Base-by-base conservation (phyloP, 2,113 vertebrate species). In the Centropus unirufus region DNA sequence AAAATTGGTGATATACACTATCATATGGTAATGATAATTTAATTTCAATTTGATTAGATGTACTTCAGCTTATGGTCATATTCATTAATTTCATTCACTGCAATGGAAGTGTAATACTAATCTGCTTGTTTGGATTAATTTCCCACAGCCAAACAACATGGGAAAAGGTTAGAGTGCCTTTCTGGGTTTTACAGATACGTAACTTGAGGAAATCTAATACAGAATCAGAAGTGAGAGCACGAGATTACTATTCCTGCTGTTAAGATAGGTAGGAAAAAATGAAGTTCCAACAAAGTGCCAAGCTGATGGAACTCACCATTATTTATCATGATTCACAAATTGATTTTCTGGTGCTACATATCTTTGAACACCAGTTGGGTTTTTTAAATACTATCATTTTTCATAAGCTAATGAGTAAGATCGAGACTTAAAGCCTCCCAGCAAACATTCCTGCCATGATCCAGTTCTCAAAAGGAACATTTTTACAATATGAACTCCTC, bases 341-440 rank as follows among this genome's bases (percentile, higher is more conserved):
- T 70, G 89, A 97, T 98, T 97, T 97, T 97, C 94, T 97, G 86
- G 69, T 76, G 85, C 94, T 93, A 64, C 27, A 30, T 97, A 97
- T 97, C 95, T 97, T 72, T 82, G 84, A 95, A 92, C 97, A 87
- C 15, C 80, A 97, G 81, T 70, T 51, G 23, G 55, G 55, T 34
- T 82, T 97, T 95, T 92, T 40, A 93, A 97, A 96, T 86, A 87
- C 83, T 21, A 36, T 78, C 42, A 93, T 95, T 96, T 97, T 96
- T 97, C 90, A 96, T 95, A 96, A 96, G 34, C 19, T 76, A 74
- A 93, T 96, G 96, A 96, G 49, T 90, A 91, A 83, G n/a, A 54
- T 42, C 39, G 85, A 95, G 87, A 97, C 97, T 96, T 97, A 97
- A 76, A 94, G 95, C 61, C 63, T 76, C 76, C 67, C 70, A 94